Percentiles rank a stretch among this genome's conserved stretches.
phyloP scores from a whole-genome alignment of 2,113 vertebrate genomes.

The Typhlomys cinereus region DNA sequence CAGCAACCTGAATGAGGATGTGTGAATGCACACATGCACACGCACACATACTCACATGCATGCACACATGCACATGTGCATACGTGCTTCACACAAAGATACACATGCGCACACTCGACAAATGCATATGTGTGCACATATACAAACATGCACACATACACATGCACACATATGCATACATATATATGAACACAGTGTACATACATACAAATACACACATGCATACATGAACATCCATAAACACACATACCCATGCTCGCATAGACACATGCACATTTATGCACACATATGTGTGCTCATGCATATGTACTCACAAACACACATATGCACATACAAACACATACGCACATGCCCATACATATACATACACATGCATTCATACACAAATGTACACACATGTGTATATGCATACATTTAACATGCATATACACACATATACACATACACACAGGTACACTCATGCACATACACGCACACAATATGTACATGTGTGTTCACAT shows the following conservation, averaged over 20 bases:
- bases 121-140: too few relatives aligned
- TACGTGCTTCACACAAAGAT: too few relatives aligned
- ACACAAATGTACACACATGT: neutral
- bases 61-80: neutral
- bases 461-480: too few relatives aligned
- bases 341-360: neutral
- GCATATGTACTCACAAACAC: too few relatives aligned
- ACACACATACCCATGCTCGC: too few relatives aligned
- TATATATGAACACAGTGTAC: too few relatives aligned
- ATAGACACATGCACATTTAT: fast-evolving
- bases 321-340: too few relatives aligned
- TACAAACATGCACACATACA: neutral
- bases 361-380: too few relatives aligned
- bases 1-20: neutral
- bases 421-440: too few relatives aligned
- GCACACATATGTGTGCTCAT: fast-evolving
- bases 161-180: fast-evolving
- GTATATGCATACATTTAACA: neutral
- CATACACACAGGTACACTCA: neutral
- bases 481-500: too few relatives aligned
- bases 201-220: neutral
- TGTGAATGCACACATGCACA: neutral
- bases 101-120: too few relatives aligned
- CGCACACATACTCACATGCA: neutral
- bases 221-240: neutral